Conservation (phyloP, 1,140 invertebrate species). For the Procambarus virginalis region DNA sequence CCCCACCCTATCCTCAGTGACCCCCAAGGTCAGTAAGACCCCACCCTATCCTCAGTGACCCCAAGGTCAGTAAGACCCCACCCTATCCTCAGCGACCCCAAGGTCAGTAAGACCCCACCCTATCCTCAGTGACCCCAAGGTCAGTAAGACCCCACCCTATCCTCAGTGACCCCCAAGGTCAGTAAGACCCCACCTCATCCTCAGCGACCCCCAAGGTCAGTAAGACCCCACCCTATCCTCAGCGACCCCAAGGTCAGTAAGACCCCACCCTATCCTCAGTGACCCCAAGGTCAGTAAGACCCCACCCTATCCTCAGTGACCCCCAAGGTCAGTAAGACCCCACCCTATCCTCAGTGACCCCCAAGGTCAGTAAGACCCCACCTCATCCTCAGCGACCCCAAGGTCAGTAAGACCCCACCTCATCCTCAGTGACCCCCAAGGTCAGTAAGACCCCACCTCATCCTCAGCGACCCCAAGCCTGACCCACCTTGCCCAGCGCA, state of each 20-base stretch:
- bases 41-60: not conserved
- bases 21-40: slow-evolving; percentile 6
- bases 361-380: slow-evolving; percentile 79
- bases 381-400: slow-evolving; percentile 1
- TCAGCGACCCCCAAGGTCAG: not conserved
- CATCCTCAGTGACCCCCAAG: not conserved
- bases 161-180: slow-evolving; percentile 16
- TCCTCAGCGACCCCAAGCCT: not conserved
- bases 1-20: not conserved
- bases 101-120: not conserved
- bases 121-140: not conserved
- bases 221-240: not conserved
- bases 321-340: not conserved
- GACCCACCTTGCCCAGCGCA: too few species aligned
- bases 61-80: not conserved
- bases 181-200: not conserved
- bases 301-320: not conserved
- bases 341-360: not conserved
- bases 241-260: not conserved
- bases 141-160: not conserved
- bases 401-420: not conserved
- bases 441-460: not conserved
- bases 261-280: not conserved
- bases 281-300: not conserved
- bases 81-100: not conserved